A percentile compares a stretch with the other conserved stretches of the same genome.
These are phyloP conservation scores for Oscheius sp. DNA, from an alignment of 2,888 invertebrate genomes.

Conservation along the genomic window DNA sequence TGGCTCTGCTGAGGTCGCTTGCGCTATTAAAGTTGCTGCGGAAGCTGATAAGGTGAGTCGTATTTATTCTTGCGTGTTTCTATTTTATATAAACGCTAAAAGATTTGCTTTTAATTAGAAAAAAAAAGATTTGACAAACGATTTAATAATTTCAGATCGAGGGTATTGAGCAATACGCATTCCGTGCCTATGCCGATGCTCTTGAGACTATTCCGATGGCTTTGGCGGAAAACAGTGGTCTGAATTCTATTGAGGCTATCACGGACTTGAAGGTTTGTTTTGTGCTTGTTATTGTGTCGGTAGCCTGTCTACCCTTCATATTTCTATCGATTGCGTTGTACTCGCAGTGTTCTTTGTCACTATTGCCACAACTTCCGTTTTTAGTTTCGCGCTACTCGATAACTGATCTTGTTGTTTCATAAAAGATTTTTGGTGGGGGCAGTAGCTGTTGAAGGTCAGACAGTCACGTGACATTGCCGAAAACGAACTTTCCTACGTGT, in stretches of 20 bases:
- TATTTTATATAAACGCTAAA: background rate
- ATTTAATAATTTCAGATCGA: slow-evolving; percentile 74
- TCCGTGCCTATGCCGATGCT: slow-evolving; percentile 92
- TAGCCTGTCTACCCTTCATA: too few relatives aligned
- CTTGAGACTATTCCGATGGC: slow-evolving; percentile 93
- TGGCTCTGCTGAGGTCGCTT: slow-evolving; percentile 93
- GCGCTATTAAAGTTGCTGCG: slow-evolving; percentile 87
- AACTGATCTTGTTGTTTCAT: too few relatives aligned
- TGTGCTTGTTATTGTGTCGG: background rate
- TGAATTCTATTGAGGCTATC: slow-evolving; percentile 89
- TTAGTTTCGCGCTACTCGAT: too few relatives aligned
- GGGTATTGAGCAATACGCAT: slow-evolving; percentile 95
- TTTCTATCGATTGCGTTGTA: too few relatives aligned
- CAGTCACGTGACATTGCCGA: background rate
- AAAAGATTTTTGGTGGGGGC: slow-evolving; percentile 3
- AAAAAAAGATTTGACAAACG: background rate
- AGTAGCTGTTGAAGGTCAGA: background rate
- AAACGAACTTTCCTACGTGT: background rate
- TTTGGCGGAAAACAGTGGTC: slow-evolving; percentile 92
- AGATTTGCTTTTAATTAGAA: background rate
- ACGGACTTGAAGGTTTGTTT: slow-evolving; percentile 68
- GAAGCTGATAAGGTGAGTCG: slow-evolving; percentile 79
- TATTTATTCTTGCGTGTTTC: background rate
- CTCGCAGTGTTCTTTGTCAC: too few relatives aligned
- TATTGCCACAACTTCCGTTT: too few relatives aligned